Conservation (phyloP, 2,888 invertebrate genomes). For the Danaus chrysippus region DNA sequence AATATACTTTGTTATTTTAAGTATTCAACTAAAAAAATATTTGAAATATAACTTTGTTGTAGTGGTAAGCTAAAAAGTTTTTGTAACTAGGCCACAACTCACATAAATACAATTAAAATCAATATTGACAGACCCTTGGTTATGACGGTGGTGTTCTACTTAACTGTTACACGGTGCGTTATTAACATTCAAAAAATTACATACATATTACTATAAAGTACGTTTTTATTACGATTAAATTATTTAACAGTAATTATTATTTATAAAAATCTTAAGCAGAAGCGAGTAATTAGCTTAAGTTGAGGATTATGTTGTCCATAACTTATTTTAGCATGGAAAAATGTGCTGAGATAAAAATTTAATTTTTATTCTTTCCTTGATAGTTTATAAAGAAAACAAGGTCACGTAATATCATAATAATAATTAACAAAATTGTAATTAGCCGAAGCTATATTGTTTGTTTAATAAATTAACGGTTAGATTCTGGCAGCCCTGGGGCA, state of each 20-base stretch:
- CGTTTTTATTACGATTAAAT: neutral
- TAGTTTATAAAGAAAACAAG: too few relatives aligned
- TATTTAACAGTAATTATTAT: too few relatives aligned
- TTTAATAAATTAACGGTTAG: neutral
- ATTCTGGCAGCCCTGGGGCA: slow-evolving; percentile 1
- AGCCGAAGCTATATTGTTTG: neutral
- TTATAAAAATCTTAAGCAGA: too few relatives aligned
- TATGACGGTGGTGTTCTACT: slow-evolving; percentile 1
- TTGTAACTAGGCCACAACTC: slow-evolving; percentile 3
- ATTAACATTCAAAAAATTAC: neutral
- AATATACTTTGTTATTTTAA: too few relatives aligned
- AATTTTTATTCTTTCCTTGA: too few relatives aligned
- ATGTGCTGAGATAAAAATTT: too few relatives aligned
- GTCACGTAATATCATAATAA: too few relatives aligned
- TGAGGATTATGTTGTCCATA: too few relatives aligned
- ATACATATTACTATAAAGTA: neutral
- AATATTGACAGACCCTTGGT: slow-evolving; percentile 1
- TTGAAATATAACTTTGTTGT: neutral
- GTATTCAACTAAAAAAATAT: neutral
- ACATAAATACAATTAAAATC: slow-evolving; percentile 3
- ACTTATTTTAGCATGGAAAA: too few relatives aligned
- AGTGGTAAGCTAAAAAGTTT: neutral
- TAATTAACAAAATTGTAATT: neutral
- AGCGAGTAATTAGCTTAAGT: too few relatives aligned
- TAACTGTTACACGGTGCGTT: neutral